Evolutionary conservation across 2,797 vertebrate species (phyloP).

Genomic region (Pseudochaenichthys georgianus): DNA sequence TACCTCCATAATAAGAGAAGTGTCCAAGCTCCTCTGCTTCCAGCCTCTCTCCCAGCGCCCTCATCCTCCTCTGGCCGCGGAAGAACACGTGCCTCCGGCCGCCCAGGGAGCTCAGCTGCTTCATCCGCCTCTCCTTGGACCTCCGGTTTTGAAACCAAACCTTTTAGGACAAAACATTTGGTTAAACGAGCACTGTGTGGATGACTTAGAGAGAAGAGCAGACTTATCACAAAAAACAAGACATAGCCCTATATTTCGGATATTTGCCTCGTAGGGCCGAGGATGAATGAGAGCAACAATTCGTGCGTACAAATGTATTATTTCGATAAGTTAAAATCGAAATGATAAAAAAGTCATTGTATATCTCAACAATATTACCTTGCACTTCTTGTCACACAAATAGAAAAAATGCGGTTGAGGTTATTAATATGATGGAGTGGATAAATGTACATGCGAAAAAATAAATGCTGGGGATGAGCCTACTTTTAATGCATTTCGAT

Average conservation of each 20-base stretch:
- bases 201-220: not conserved
- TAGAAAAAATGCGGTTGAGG: not conserved
- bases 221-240: no score
- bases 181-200: not conserved
- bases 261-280: not conserved
- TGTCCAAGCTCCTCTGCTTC: conserved; percentile 93
- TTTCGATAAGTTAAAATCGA: not conserved
- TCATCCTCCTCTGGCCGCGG: conserved; percentile 94
- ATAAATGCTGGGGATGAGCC: no score
- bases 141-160: conserved; percentile 98
- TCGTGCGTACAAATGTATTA: not conserved
- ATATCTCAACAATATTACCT: not conserved
- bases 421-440: not conserved
- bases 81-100: conserved; percentile 94
- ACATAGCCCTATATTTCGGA: not conserved
- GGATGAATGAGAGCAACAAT: not conserved
- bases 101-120: conserved; percentile 94
- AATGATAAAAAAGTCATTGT: not conserved
- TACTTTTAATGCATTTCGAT: not conserved
- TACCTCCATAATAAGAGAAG: conserved; percentile 97
- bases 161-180: conserved; percentile 65
- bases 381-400: not conserved
- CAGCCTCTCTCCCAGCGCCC: conserved; percentile 85
- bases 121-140: conserved; percentile 97
- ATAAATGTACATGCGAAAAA: not conserved